Evolutionary conservation across 1,140 invertebrate genomes (phyloP).

Genomic region (Stegodyphus dumicola): DNA sequence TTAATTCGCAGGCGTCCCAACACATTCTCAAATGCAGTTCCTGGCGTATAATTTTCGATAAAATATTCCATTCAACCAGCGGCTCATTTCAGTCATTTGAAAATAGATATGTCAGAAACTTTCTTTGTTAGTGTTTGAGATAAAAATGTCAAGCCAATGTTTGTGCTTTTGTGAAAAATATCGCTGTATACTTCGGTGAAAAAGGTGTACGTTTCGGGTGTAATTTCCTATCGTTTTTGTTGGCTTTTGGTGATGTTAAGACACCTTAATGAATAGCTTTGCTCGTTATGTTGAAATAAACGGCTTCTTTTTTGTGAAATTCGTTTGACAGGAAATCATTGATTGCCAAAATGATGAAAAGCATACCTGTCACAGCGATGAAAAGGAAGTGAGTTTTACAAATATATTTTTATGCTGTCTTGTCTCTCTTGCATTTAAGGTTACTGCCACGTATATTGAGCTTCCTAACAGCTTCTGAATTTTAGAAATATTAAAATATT

Average conservation of each 20-base stretch:
- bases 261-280: conserved; percentile 38
- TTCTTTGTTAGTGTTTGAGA: conserved; percentile 32
- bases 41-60: conserved; percentile 19
- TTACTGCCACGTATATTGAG: too few species aligned
- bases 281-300: neutral
- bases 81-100: conserved; percentile 42
- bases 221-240: conserved; percentile 19
- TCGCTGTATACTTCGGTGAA: neutral
- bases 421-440: too few species aligned
- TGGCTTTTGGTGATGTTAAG: conserved; percentile 23
- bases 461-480: too few species aligned
- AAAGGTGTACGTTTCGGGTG: neutral
- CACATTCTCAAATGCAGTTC: too few species aligned
- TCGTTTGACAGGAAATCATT: conserved; percentile 47
- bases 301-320: conserved; percentile 32
- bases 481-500: too few species aligned
- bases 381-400: conserved; percentile 7
- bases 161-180: conserved; percentile 34
- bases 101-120: conserved; percentile 33
- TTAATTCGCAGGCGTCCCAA: too few species aligned
- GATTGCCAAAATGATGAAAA: neutral
- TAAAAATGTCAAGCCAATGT: conserved; percentile 45
- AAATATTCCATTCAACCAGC: conserved; percentile 18
- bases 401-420: neutral
- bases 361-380: conserved; percentile 28